These are phyloP conservation scores for Nettapus auritus DNA, from an alignment of 2,113 vertebrate species.

Conservation along the genomic window DNA sequence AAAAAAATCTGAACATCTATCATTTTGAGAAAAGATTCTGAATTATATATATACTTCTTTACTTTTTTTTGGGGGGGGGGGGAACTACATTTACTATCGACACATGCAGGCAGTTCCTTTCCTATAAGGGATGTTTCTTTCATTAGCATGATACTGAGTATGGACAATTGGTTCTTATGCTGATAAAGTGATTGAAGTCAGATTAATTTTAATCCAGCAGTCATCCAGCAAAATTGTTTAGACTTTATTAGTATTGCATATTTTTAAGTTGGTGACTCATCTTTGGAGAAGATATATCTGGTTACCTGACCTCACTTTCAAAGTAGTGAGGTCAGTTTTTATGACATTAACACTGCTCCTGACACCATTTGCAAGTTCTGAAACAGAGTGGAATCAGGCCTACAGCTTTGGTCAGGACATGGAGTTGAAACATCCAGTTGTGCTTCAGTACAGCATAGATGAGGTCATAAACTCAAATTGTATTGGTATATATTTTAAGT, in stretches of 20 bases:
- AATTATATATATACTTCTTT: background rate
- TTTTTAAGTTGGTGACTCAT: background rate
- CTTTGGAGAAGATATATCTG: background rate
- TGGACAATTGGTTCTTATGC: background rate
- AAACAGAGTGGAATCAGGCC: background rate
- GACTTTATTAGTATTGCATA: background rate
- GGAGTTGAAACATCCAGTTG: background rate
- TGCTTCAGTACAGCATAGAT: background rate
- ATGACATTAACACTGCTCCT: background rate
- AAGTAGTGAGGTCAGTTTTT: background rate
- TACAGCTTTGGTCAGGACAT: background rate
- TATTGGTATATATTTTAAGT: background rate
- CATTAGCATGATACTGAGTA: background rate
- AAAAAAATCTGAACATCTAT: background rate
- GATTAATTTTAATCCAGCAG: background rate
- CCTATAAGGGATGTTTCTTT: background rate
- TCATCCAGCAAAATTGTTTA: background rate
- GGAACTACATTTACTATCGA: background rate
- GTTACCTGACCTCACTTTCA: background rate
- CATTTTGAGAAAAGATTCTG: background rate
- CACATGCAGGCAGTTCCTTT: background rate
- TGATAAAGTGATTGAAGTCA: background rate
- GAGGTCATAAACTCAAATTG: background rate
- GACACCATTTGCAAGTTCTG: background rate
- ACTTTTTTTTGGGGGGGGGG: background rate